Evolutionary conservation across 2,113 vertebrate genomes (phyloP), one percentile per base, ranked within the genome.

Genomic region (Procavia capensis): DNA sequence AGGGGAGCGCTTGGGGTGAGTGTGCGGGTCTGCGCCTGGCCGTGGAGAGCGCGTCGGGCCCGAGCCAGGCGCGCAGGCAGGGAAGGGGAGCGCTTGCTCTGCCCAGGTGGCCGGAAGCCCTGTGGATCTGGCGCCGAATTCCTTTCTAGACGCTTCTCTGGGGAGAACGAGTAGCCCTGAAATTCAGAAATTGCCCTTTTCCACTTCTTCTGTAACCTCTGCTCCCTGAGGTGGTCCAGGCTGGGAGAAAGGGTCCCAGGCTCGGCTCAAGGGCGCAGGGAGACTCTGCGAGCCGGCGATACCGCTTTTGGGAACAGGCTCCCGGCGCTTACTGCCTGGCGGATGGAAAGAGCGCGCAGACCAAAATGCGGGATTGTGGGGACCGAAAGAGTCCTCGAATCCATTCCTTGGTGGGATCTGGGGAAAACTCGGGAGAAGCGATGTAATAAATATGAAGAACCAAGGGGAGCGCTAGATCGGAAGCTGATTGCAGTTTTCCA

Each of bases 401-500:
- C 10, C 47, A 45, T 29, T 57, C 83, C 11, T 70, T 1, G 22
- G 27, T 47, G 61, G 31, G 13, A 17, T 90, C 81, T 84, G 34
- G 79, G 54, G 66, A 39, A 2, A 63, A 70, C 45, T n/a, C 47
- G 5, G 39, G 36, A 25, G 16, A 24, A 39, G 9, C 6, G 25
- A 24, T 24, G 13, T 59, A 5, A 64, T 74, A 31, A 39, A 68
- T 14, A 31, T 17, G 61, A 11, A 29, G 10, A 41, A 14, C 57
- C 20, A 17, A 47, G 43, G 0, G 41, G 22, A 68, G 41, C 19
- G 17, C 4, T 41, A 57, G 45, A 31, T n/a, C 0, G 6, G 36
- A 22, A 59, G 66, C 29, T 31, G 34, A 41, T 24, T 25, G 64
- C 64, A 85, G 92, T 95, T 96, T 96, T 92, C 81, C 59, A 95